phyloP scores from a whole-genome alignment of 2,888 invertebrate species.

The Gymnoscelis rufifasciata region DNA sequence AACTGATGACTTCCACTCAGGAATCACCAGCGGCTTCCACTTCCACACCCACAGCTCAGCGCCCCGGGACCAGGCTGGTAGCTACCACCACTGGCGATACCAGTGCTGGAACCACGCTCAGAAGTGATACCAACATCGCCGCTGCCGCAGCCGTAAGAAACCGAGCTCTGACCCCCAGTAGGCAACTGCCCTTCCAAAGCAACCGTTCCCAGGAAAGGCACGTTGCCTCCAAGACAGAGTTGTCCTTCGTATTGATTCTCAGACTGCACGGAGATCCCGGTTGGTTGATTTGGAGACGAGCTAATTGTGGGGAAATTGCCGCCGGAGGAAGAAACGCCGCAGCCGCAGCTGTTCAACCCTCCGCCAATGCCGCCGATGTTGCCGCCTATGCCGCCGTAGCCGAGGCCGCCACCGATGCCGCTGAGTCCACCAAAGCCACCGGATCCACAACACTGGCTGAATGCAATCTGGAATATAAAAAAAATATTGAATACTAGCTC shows the following conservation, averaged over 20 bases:
- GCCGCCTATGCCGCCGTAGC: conserved; percentile 3
- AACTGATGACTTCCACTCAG: background rate
- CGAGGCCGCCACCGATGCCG: background rate
- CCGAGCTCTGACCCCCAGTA: conserved; percentile 16
- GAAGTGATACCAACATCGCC: conserved; percentile 13
- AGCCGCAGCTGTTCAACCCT: too few relatives aligned
- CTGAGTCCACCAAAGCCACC: conserved; percentile 2
- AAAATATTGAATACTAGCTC: too few relatives aligned
- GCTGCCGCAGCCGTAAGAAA: conserved; percentile 21
- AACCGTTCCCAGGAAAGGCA: conserved; percentile 23
- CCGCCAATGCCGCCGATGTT: conserved; percentile 4
- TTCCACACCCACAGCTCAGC: background rate
- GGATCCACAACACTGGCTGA: conserved; percentile 7
- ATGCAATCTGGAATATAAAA: conserved; percentile 8
- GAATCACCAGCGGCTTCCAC: background rate
- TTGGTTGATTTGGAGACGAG: conserved; percentile 17
- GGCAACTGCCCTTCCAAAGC: conserved; percentile 21
- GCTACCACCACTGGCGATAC: conserved; percentile 5
- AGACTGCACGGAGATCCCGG: conserved; percentile 18
- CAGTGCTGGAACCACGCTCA: conserved; percentile 10
- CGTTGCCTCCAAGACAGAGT: conserved; percentile 15
- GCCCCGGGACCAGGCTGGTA: conserved; percentile 5
- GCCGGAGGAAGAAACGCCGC: conserved; percentile 7
- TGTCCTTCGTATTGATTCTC: conserved; percentile 24
- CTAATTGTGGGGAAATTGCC: conserved; percentile 15